phyloP scores from a whole-genome alignment of 2,888 invertebrate genomes.

The Lordiphosa fenestrarum region DNA sequence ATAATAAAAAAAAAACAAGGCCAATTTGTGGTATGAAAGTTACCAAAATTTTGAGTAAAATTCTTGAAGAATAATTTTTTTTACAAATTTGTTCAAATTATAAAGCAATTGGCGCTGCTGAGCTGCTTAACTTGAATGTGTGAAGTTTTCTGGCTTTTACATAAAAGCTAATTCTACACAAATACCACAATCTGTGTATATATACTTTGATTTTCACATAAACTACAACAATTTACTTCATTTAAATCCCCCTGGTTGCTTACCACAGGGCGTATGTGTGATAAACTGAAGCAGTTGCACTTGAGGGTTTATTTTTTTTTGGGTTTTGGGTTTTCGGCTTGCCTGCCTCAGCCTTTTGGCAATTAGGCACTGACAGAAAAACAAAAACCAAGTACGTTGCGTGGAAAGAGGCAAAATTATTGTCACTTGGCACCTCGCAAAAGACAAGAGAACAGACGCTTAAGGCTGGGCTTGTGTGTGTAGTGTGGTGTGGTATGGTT shows the following conservation, averaged over 20 bases:
- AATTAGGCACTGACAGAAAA: constrained; percentile 60
- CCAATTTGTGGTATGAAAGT: too few relatives aligned
- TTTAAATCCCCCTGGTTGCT: constrained; percentile 32
- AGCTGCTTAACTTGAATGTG: too few relatives aligned
- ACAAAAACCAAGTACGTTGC: constrained; percentile 38
- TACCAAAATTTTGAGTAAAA: too few relatives aligned
- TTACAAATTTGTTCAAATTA: too few relatives aligned
- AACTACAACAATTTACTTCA: constrained; percentile 8
- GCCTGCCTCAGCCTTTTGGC: constrained; percentile 54
- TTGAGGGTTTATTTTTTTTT: constrained; percentile 12
- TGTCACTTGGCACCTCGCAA: constrained; percentile 69
- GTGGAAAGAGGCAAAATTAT: constrained; percentile 53
- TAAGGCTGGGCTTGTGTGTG: neutral
- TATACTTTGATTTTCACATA: neutral
- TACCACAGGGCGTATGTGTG: constrained; percentile 55
- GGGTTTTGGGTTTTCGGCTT: constrained; percentile 1
- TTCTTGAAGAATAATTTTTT: too few relatives aligned
- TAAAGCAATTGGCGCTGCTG: too few relatives aligned
- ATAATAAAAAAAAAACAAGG: too few relatives aligned
- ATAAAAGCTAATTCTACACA: too few relatives aligned
- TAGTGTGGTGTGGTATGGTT: neutral
- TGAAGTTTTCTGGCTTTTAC: too few relatives aligned
- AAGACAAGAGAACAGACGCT: constrained; percentile 19
- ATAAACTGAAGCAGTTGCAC: constrained; percentile 41
- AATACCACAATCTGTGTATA: too few relatives aligned